Conservation (phyloP, 2,113 vertebrate genomes). For the Xyrauchen texanus region DNA sequence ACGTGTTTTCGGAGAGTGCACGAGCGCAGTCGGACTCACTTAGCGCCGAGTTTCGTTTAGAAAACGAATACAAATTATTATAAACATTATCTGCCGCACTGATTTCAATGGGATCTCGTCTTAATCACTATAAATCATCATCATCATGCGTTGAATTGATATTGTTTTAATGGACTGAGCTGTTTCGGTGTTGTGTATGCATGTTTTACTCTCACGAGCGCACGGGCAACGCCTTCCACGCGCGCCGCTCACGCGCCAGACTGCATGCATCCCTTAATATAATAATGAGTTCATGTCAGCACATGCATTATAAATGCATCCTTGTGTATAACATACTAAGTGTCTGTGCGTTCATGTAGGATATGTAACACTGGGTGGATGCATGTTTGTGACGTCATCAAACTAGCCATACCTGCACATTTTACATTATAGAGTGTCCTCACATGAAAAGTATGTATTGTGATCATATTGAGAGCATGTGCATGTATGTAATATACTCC, state of each 20-base stretch:
- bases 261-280: not conserved
- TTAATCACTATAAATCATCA: not conserved
- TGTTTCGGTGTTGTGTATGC: not conserved
- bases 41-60: not conserved
- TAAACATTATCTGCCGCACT: not conserved
- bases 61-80: not conserved
- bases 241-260: conserved; percentile 27
- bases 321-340: too few relatives aligned
- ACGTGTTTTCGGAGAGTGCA: not conserved
- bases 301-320: too few relatives aligned
- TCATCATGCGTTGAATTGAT: not conserved
- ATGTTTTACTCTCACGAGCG: conserved; percentile 7
- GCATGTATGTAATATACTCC: too few relatives aligned
- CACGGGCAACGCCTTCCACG: conserved; percentile 69
- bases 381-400: too few relatives aligned
- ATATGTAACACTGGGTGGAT: too few relatives aligned
- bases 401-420: too few relatives aligned
- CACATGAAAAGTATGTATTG: too few relatives aligned
- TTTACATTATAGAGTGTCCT: too few relatives aligned
- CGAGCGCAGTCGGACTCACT: not conserved
- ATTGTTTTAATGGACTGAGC: not conserved
- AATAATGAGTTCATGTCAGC: not conserved
- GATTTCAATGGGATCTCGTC: not conserved
- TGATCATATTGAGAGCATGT: too few relatives aligned
- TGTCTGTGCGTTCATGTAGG: too few relatives aligned